Evolutionary conservation across 2,888 invertebrate genomes (phyloP).

Genomic region (Eristalis pertinax): DNA sequence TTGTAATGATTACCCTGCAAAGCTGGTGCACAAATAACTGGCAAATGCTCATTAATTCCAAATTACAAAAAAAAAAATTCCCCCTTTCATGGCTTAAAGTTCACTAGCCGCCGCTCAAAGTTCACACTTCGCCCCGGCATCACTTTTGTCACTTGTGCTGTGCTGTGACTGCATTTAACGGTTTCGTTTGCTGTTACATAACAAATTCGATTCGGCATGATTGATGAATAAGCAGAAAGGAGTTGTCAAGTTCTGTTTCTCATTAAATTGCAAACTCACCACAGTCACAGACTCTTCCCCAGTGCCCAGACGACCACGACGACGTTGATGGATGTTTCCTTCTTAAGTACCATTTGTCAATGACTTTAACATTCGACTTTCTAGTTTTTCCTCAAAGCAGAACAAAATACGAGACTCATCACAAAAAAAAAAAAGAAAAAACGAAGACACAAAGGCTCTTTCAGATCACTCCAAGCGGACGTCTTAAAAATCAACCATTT

Average conservation of each 20-base stretch:
- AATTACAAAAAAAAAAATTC: too few relatives aligned
- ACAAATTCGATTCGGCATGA: background rate
- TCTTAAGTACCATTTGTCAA: background rate
- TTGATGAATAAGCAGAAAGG: background rate
- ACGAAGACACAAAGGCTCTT: background rate
- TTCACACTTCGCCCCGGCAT: background rate
- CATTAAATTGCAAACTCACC: background rate
- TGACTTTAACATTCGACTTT: background rate
- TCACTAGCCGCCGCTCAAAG: background rate
- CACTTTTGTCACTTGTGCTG: background rate
- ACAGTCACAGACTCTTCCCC: background rate
- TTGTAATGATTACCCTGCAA: too few relatives aligned
- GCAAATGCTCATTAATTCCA: too few relatives aligned
- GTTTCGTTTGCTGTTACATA: background rate
- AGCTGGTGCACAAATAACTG: too few relatives aligned
- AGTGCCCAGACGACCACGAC: background rate
- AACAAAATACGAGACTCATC: background rate
- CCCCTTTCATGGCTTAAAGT: background rate
- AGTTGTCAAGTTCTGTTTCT: background rate
- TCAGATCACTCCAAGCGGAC: background rate
- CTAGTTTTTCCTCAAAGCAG: background rate
- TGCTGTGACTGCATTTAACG: background rate
- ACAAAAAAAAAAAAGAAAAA: too few relatives aligned
- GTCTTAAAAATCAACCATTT: background rate
- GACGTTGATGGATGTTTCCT: constrained; percentile 1